Evolutionary conservation across 2,888 invertebrate genomes (phyloP), one percentile per base, ranked within the genome.

Genomic region (Vanessa cardui): DNA sequence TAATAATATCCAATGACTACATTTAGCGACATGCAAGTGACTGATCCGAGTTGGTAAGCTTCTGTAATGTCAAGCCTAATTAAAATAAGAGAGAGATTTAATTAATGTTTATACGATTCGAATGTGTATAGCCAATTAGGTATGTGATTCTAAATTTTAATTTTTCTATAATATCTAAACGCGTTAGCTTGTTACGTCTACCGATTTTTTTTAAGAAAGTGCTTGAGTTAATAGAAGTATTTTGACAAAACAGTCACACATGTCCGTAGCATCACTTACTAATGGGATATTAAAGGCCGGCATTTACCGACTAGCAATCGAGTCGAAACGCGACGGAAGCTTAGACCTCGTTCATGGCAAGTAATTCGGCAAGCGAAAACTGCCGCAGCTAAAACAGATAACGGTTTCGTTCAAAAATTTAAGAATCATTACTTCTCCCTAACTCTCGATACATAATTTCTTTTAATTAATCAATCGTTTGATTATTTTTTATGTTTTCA

Each of bases 331-430:
- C 59, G 70, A 65, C 62, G 64, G 79, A 79, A 80, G 80, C 80
- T 82, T 90, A 92, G 80, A 80, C 87, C 84, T 90, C 88, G 86
- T 88, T 88, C 88, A 80, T 84, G 79, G 83, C 83, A 82, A 92
- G 81, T 84, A 92, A 86, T 82, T 92, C 92, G 80, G 88, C 90
- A 83, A 92, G 89, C 82, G 90, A 84, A 86, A 83, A 91, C 88
- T 92, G 92, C 80, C 88, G 87, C 81, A 81, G 89, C 92, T 92
- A 92, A 88, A 92, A 92, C 87, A 92, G 86, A 91, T 74, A 89
- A 89, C 79, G 77, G 69, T 79, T 78, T 77, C 58, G 60, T 65
- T 72, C 65, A 69, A 50, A 54, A 66, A 56, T 66, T 58, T 46
- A 16, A 6, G 15, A 20, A 66, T 58, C 9, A 4, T 52, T 21